These are phyloP conservation scores for Phymorhynchus buccinoides DNA, from an alignment of 1,140 invertebrate genomes.

Conservation along the genomic window DNA sequence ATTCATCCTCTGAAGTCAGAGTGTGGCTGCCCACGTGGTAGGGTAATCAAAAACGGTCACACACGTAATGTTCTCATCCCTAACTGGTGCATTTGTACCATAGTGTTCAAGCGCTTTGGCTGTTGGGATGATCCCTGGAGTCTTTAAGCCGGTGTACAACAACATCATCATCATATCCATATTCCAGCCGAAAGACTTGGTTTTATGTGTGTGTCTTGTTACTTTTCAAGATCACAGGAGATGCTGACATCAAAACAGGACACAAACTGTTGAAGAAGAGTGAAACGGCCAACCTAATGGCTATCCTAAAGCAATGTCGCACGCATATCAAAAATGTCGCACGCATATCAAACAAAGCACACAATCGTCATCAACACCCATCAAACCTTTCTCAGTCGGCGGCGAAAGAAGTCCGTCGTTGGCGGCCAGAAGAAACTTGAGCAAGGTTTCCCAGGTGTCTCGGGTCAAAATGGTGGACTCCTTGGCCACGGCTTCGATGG, in stretches of 20 bases:
- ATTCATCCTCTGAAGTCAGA: not conserved
- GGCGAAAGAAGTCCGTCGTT: conserved; percentile 93
- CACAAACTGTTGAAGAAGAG: not conserved
- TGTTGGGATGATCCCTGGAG: too few species aligned
- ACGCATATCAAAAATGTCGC: not conserved
- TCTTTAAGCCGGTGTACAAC: too few species aligned
- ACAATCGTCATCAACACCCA: not conserved
- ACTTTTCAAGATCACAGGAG: too few species aligned
- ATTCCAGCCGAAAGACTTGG: too few species aligned
- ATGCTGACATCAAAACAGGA: not conserved
- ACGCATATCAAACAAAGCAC: not conserved
- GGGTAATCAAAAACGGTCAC: too few species aligned
- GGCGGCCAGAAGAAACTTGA: conserved; percentile 92
- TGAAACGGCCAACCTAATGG: not conserved
- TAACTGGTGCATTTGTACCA: too few species aligned
- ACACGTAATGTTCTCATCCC: too few species aligned
- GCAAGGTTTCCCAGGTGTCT: conserved; percentile 91
- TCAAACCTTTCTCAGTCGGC: conserved; percentile 85
- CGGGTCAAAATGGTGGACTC: conserved; percentile 83
- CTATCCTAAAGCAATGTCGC: not conserved
- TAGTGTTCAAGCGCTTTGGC: too few species aligned
- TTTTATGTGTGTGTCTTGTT: too few species aligned
- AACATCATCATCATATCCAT: too few species aligned
- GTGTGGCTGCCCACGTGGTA: too few species aligned
- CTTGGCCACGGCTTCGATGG: conserved; percentile 89